Evolutionary conservation across 2,797 vertebrate genomes (phyloP).

Genomic region (Acanthornis magna): DNA sequence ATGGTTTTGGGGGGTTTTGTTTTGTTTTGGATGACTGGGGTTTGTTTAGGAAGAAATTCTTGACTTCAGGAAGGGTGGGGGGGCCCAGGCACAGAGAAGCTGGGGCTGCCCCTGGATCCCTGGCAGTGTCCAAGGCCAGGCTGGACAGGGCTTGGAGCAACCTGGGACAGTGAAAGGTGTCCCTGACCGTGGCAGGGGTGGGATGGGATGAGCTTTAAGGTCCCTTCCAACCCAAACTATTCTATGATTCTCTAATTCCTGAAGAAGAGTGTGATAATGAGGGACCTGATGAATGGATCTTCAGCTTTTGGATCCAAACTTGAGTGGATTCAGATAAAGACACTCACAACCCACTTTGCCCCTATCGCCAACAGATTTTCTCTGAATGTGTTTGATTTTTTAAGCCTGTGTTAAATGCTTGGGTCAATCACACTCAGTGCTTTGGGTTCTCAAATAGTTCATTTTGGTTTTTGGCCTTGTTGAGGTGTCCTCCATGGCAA

Average conservation of each 20-base stretch:
- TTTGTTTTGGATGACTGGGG: background rate
- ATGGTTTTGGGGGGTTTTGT: background rate
- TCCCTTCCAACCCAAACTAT: background rate
- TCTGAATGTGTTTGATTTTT: background rate
- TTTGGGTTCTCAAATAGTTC: background rate
- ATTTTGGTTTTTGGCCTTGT: background rate
- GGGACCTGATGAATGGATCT: rapidly evolving
- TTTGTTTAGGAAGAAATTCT: background rate
- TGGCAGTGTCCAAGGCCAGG: background rate
- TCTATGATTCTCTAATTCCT: background rate
- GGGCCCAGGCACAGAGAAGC: background rate
- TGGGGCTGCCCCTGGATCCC: background rate
- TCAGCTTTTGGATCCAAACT: background rate
- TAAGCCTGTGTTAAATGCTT: background rate
- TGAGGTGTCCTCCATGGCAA: background rate
- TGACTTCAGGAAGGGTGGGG: background rate
- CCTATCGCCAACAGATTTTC: background rate
- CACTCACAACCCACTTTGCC: background rate
- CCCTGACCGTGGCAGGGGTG: background rate
- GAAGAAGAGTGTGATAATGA: background rate
- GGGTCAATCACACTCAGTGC: background rate
- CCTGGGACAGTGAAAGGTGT: rapidly evolving
- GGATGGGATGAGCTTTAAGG: too few species aligned
- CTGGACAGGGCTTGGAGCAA: rapidly evolving
- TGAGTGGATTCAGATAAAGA: background rate